These are phyloP conservation scores for Agrotis clavis DNA, from an alignment of 2,888 invertebrate species.

Conservation along the genomic window DNA sequence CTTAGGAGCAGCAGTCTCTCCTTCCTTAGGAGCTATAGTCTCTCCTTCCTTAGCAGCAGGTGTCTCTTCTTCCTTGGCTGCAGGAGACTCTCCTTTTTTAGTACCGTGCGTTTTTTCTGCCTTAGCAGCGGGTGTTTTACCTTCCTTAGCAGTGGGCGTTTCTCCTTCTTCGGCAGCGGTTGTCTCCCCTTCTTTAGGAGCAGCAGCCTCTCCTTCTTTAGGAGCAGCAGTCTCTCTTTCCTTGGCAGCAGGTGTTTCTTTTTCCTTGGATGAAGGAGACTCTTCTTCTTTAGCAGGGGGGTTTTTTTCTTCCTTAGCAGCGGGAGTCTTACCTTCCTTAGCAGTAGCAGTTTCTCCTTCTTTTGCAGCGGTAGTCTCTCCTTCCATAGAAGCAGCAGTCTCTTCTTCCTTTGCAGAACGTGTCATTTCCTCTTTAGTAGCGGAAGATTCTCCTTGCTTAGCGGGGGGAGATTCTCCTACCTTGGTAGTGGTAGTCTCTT, in stretches of 20 bases:
- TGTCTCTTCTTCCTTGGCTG: neutral
- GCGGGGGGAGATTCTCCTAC: neutral
- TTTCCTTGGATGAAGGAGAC: neutral
- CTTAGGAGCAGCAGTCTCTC: neutral
- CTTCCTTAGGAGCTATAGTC: neutral
- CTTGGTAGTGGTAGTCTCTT: no score
- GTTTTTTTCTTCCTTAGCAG: neutral
- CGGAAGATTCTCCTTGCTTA: no score
- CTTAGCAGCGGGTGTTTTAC: neutral
- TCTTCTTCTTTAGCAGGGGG: neutral
- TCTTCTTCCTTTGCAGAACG: neutral
- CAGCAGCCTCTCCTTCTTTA: neutral
- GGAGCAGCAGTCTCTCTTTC: neutral
- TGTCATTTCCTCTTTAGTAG: conserved; percentile 6
- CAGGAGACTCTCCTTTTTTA: no score
- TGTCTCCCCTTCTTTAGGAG: neutral
- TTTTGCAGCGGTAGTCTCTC: neutral
- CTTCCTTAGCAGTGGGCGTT: neutral
- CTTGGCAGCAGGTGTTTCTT: neutral
- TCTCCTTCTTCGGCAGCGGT: neutral
- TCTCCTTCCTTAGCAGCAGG: neutral
- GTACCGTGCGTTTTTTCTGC: neutral
- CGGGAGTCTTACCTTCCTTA: neutral
- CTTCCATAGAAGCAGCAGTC: conserved; percentile 9
- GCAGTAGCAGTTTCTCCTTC: neutral